These are phyloP conservation scores for Micrasema longulum DNA, from an alignment of 1,140 invertebrate species.

Conservation along the genomic window DNA sequence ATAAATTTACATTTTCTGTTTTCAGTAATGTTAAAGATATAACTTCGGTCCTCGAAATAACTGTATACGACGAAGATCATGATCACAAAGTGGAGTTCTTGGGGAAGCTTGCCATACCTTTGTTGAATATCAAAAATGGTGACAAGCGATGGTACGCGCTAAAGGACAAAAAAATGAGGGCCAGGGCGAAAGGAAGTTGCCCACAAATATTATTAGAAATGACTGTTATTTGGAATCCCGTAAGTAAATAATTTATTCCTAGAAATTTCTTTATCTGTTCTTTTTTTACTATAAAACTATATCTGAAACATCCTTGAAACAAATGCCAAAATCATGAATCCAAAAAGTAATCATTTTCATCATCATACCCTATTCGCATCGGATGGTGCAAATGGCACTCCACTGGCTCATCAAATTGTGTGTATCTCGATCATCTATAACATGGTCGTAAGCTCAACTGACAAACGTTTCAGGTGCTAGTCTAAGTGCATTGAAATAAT, in stretches of 20 bases:
- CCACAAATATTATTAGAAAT: constrained; percentile 94
- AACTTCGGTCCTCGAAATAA: constrained; percentile 95
- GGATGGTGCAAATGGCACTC: too few species aligned
- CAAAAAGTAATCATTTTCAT: too few species aligned
- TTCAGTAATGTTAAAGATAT: constrained; percentile 96
- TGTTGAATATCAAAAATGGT: constrained; percentile 88
- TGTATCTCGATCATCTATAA: too few species aligned
- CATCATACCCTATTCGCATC: too few species aligned
- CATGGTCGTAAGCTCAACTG: too few species aligned
- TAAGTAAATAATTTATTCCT: constrained; percentile 64
- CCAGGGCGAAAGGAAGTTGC: constrained; percentile 88
- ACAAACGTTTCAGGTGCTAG: too few species aligned
- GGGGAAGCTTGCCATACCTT: constrained; percentile 91
- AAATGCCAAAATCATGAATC: too few species aligned
- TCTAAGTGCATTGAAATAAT: too few species aligned
- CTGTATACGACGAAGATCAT: constrained; percentile 97
- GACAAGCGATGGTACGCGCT: constrained; percentile 96
- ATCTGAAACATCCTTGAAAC: too few species aligned
- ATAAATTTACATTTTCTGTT: constrained; percentile 48
- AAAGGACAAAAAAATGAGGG: constrained; percentile 94
- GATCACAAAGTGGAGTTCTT: constrained; percentile 98
- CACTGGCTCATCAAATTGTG: too few species aligned
- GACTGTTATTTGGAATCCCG: constrained; percentile 91
- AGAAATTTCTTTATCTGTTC: too few species aligned
- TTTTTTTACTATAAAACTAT: too few species aligned